These are phyloP conservation scores for Alloplasta piceator DNA, from an alignment of 2,888 invertebrate genomes.

Conservation along the genomic window DNA sequence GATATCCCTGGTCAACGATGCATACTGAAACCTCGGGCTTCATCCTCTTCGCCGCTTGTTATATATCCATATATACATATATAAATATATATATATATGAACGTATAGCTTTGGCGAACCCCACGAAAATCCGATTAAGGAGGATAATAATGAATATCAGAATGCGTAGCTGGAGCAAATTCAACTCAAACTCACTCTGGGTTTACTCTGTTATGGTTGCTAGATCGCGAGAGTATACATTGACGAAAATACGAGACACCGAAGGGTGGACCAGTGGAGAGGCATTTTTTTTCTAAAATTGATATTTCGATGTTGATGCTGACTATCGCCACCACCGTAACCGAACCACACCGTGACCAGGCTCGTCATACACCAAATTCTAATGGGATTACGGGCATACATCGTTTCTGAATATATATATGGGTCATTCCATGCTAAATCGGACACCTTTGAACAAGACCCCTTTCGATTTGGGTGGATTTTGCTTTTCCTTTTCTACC, in stretches of 20 bases:
- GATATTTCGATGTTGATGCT: slow-evolving; percentile 57
- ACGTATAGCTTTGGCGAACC: not conserved
- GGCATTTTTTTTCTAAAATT: slow-evolving; percentile 56
- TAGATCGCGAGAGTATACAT: not conserved
- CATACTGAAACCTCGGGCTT: not conserved
- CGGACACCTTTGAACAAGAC: no score
- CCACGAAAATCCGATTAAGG: slow-evolving; percentile 62
- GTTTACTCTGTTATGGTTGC: not conserved
- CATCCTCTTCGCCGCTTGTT: not conserved
- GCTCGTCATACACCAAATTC: slow-evolving; percentile 47
- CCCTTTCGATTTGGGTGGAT: no score
- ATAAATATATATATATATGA: no score
- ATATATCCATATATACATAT: not conserved
- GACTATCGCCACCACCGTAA: slow-evolving; percentile 54
- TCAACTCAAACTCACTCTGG: slow-evolving; percentile 31
- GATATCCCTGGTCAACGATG: slow-evolving; percentile 13
- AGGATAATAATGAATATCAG: slow-evolving; percentile 68
- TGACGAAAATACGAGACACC: slow-evolving; percentile 1
- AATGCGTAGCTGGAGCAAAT: slow-evolving; percentile 52
- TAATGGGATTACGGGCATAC: slow-evolving; percentile 60
- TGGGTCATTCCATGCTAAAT: no score
- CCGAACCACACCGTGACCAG: slow-evolving; percentile 57
- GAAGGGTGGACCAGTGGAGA: slow-evolving; percentile 37
- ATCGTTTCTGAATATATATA: slow-evolving; percentile 10
- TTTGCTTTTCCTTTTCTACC: no score